Conservation (phyloP, 2,888 invertebrate species). For the Ennomos erosarius region DNA sequence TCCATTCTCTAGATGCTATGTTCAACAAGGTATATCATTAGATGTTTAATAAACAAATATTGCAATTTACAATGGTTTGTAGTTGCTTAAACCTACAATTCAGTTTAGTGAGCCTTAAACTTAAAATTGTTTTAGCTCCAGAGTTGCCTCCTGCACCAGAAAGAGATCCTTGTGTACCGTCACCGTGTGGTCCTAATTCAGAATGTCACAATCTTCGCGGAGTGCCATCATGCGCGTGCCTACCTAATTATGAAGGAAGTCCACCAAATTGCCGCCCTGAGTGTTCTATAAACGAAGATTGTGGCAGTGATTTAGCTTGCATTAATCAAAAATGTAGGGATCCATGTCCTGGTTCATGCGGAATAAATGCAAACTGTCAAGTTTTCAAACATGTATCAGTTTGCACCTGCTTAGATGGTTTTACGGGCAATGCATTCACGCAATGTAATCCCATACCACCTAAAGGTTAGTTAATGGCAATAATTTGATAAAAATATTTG, state of each 20-base stretch:
- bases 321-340: constrained; percentile 88
- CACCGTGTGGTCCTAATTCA: constrained; percentile 88
- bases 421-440: constrained; percentile 87
- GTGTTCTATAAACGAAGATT: constrained; percentile 88
- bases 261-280: constrained; percentile 89
- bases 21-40: constrained; percentile 64
- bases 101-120: too few species aligned
- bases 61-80: too few species aligned
- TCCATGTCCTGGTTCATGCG: constrained; percentile 90
- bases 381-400: constrained; percentile 87
- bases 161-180: constrained; percentile 87
- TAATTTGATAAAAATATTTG: background rate
- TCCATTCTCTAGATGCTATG: constrained; percentile 87
- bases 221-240: constrained; percentile 86
- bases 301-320: constrained; percentile 88
- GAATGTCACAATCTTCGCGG: constrained; percentile 84
- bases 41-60: too few species aligned
- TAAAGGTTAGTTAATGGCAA: constrained; percentile 56
- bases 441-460: constrained; percentile 72
- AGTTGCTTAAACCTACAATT: too few species aligned
- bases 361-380: constrained; percentile 84
- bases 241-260: constrained; percentile 86
- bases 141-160: constrained; percentile 55
- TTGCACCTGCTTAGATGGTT: constrained; percentile 85
- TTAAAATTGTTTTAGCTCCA: constrained; percentile 55